Evolutionary conservation across 1,140 invertebrate species (phyloP), one percentile per base, ranked within the genome.

Genomic region (Scaptodrosophila lebanonensis): DNA sequence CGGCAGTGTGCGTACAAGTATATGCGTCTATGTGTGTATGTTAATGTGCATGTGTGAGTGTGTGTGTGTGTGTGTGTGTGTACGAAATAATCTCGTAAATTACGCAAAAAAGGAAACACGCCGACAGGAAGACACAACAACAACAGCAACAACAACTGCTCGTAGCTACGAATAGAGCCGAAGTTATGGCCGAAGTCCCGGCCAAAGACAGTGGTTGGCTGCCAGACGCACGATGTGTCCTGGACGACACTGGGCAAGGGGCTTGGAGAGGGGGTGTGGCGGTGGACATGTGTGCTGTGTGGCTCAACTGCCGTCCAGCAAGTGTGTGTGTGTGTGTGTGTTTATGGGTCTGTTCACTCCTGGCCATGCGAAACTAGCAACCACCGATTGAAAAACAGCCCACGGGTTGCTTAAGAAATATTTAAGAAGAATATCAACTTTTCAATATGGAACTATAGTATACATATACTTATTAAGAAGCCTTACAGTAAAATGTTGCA

Each of bases 1-100:
- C 75, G 47, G 75, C 75, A 73, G 73, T 79, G 73, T 73, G 68
- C n/a, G n/a, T n/a, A n/a, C n/a, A n/a, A n/a, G n/a, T 75, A 49
- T 65, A 52, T 68, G 45, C 53, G 22, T 49, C 9, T 22, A n/a
- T 17, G 29, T 38, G 38, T 22, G 30, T 53, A 39, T 8, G 18
- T 18, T 17, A 12, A 29, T 8, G 11, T 27, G 39, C 18, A 20
- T 35, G 20, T 9, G 18, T 6, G 11, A 11, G 6, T 17, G 45
- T 58, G 36, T 27, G 22, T 52, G 11, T 36, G 13, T 15, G 38
- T 44, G 36, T 45, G 13, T 73, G 72, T 71, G 67, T 79, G 72
- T 77, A 75, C 75, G 58, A 82, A 82, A 82, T 82, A 82, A 82
- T 82, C 76, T 82, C 75, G 75, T 82, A 82, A 82, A 82, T 82